phyloP scores from a whole-genome alignment of 2,113 vertebrate species.

The Lampris megalopsis region DNA sequence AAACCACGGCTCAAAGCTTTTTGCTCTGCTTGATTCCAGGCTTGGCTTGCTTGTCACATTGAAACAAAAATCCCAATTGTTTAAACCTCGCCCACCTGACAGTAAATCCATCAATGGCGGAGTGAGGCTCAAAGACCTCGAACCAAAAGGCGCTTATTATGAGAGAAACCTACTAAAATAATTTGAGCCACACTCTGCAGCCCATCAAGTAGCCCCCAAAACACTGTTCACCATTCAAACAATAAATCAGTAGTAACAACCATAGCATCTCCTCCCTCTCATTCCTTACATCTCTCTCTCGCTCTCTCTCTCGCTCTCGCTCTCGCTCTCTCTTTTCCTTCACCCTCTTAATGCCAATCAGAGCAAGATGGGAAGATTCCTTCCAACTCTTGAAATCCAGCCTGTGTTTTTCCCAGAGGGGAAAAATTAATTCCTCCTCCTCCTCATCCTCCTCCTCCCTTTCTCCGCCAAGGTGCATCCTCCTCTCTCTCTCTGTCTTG shows the following conservation, averaged over 20 bases:
- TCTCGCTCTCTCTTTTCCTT: slow-evolving; percentile 1
- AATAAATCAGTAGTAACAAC: slow-evolving; percentile 81
- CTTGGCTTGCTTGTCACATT: not conserved
- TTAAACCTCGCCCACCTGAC: slow-evolving; percentile 11
- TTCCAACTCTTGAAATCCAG: slow-evolving; percentile 80
- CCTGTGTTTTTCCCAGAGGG: slow-evolving; percentile 84
- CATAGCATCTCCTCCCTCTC: slow-evolving; percentile 63
- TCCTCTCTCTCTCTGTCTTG: slow-evolving; percentile 71
- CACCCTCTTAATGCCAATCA: slow-evolving; percentile 80
- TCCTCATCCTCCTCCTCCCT: slow-evolving; percentile 78
- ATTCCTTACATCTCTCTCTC: slow-evolving; percentile 33
- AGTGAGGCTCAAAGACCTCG: slow-evolving; percentile 2
- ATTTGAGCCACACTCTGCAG: slow-evolving; percentile 32
- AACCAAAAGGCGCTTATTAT: slow-evolving; percentile 1
- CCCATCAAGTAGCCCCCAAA: slow-evolving; percentile 45
- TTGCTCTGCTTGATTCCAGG: not conserved
- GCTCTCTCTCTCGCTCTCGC: slow-evolving; percentile 8
- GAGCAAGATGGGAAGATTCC: slow-evolving; percentile 82
- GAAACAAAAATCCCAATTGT: not conserved
- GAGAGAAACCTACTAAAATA: slow-evolving; percentile 28
- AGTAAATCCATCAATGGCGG: not conserved
- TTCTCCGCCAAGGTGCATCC: slow-evolving; percentile 82
- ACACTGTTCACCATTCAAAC: slow-evolving; percentile 73
- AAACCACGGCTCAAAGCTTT: slow-evolving; percentile 14
- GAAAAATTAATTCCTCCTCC: slow-evolving; percentile 87